Base-by-base conservation (phyloP, 2,797 vertebrate species). In the Ambastaia sidthimunki region DNA sequence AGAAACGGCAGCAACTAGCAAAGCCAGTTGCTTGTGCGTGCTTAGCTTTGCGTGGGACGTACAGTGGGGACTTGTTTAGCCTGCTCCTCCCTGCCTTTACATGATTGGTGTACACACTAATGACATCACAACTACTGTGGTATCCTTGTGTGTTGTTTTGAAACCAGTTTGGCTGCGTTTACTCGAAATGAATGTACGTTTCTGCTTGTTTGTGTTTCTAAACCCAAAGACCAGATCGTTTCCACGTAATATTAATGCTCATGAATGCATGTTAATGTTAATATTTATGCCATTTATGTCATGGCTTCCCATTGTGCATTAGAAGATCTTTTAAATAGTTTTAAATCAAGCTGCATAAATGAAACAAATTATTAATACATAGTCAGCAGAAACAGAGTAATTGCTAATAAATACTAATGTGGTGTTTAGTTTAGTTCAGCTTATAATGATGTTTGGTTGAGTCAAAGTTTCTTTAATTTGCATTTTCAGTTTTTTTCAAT, bases 301-400 rank as follows among this genome's bases (percentile, higher is more conserved):
- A 44, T 44, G 41, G 9, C 10, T 44, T 10, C 41, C 41, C 41
- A 44, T 44, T 44, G 10, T 44, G 41, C 41, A 11, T 11, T 1
- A 10, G 16, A 50, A 16, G 48, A 50, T 76, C 68, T 48, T 34
- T 44, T 86, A 82, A 86, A 88, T 90, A 83, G 85, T 91, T 89
- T 89, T 92, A 88, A 91, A 89, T 84, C 79, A 48, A 0, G 34
- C 44, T 83, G 70, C 82, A 80, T 85, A 83, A 65, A 55, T 84
- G 71, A 16, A 78, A 81, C 87, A 65, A 88, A 88, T 90, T 88
- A 76, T 85, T 74, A 88, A 89, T 79, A 83, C 87, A 90, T 88
- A 82, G 84, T 92, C 90, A 91, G 88, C 90, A 89, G 84, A 80
- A 89, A 85, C 18, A 31, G 60, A 68, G 76, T 68, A 87, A 82